Base-by-base conservation (phyloP, 2,888 invertebrate species). In the Stegophylla sp. region DNA sequence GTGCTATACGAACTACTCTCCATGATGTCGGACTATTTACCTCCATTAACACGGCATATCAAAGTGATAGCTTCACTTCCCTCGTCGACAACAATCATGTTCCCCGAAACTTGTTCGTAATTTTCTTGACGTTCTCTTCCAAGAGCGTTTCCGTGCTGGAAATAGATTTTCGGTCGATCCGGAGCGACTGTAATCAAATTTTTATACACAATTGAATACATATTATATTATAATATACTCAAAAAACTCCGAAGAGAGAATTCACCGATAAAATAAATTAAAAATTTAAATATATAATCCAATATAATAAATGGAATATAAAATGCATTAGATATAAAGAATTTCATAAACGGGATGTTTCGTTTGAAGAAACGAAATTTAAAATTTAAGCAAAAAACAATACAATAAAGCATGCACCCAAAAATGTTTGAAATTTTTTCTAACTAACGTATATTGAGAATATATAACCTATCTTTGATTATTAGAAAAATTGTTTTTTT, bases 11-110 rank as follows among this genome's bases (percentile, higher is more conserved):
- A 51, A 7, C 51, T 20, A 1, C 9, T 5, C 17, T 51, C 1
- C 17, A 1, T 17, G 15, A 15, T 51, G n/a, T 2, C 1, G 9
- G 13, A 51, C 7, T 34, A 34, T 63, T 76, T 53, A 76, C 75
- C 75, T 76, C 75, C 75, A 12, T 41, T 53, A 7, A 76, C 75
- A n/a, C 26, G 34, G 53, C 75, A 76, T 51, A 64, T 51, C n/a
- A 76, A 66, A 7, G 75, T 76, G 17, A 76, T 20, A 13, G 41
- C 13, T 26, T 12, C 51, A 43, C 23, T 76, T 9, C 53, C 64
- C 9, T 76, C 75, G n/a, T 76, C 75, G 41, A 76, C n/a, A 15
- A 66, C 75, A 23, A 76, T 45, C 28, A 73, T n/a, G 1, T 66
- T 66, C 28, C 26, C 53, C 15, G 64, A 26, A 26, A 64, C 41